Base-by-base conservation (phyloP, 2,888 invertebrate species). In the Drosophila glabriapex region DNA sequence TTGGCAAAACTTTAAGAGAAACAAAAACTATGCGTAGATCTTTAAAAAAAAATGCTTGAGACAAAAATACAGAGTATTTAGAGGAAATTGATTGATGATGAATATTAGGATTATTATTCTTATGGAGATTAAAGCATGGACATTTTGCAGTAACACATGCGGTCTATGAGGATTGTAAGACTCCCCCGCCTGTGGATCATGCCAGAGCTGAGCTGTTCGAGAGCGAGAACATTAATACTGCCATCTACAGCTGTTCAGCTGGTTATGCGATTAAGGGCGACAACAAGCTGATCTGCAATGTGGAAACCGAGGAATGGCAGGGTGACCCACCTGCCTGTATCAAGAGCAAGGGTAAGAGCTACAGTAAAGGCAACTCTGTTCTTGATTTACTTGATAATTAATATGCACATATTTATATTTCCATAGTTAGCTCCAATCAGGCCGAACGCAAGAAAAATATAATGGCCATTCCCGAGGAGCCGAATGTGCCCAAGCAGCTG, bases 231-330 rank as follows among this genome's bases (percentile, higher is more conserved):
- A 78, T 69, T 92, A 94, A 92, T 35, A 89, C 83, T 5, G 93
- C 91, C 10, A 81, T 88, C 28, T 94, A 93, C 59, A 87, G 66
- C 33, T 94, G 93, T 68, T 70, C 89, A 3, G 52, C 68, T 28
- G 93, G 93, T 6, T 93, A 86, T 67, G 74, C 80, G 39, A 64
- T 93, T 39, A 74, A 83, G 54, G 93, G 93, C n/a, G 63, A 84
- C 39, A 69, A 63, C 0, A 88, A 92, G 59, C 62, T 93, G 50
- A 60, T 77, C 29, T 94, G 93, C 66, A 81, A 93, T 80, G 69
- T 93, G 60, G 90, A 92, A 49, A 91, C 92, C 0, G 92, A 93
- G 68, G 90, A 91, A 58, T 93, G 93, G 93, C 82, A 90, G 61
- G 83, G 79, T 0, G 91, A 92, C 25, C 93, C 93, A 22, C 93